Evolutionary conservation across 2,797 vertebrate genomes (phyloP).

Genomic region (Sternarchorhynchus goeldii): DNA sequence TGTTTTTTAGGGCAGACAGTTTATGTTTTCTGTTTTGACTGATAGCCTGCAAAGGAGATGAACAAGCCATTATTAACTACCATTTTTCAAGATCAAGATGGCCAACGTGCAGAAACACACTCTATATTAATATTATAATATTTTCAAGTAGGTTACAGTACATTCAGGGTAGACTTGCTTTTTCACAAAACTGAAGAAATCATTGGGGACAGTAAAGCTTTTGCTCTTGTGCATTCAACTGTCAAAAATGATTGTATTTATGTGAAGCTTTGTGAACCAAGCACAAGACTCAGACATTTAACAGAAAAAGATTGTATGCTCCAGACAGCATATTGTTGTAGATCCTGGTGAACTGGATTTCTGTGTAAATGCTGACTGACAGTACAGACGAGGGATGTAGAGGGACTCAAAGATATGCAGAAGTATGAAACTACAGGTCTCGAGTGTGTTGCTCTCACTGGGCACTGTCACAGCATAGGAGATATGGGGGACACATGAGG

Average conservation of each 20-base stretch:
- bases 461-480: background rate
- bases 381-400: background rate
- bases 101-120: background rate
- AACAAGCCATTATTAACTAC: background rate
- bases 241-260: no score
- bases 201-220: background rate
- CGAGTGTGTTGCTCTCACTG: no score
- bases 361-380: background rate
- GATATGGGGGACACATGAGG: conserved; percentile 1
- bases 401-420: no score
- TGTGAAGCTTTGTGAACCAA: background rate
- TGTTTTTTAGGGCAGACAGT: background rate
- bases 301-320: no score
- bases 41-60: background rate
- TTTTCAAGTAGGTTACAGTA: background rate
- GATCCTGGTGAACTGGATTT: background rate
- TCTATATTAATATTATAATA: background rate
- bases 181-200: background rate
- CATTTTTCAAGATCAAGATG: background rate
- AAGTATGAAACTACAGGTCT: background rate
- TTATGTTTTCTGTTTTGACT: conserved; percentile 1
- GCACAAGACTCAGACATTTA: no score
- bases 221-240: background rate
- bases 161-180: background rate
- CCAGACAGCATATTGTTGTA: background rate